These are phyloP conservation scores for Saccopteryx bilineata DNA, from an alignment of 2,113 vertebrate genomes.

Conservation along the genomic window DNA sequence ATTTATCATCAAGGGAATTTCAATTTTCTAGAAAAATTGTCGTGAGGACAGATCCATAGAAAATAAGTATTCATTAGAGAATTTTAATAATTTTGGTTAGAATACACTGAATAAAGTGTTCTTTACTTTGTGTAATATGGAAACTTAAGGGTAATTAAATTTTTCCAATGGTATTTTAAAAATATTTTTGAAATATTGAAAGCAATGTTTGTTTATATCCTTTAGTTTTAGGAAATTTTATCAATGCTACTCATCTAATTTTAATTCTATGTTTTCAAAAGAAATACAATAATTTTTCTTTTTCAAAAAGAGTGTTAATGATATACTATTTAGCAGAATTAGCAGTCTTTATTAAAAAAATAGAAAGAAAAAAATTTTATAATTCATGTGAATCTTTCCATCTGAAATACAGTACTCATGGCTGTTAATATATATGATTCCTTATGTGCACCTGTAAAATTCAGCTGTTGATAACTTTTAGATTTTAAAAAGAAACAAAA, in stretches of 20 bases:
- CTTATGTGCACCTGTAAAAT: neutral
- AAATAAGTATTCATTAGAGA: neutral
- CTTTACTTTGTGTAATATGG: conserved; percentile 29
- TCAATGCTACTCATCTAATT: neutral
- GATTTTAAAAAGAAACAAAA: conserved; percentile 5
- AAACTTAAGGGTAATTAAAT: neutral
- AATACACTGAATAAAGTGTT: neutral
- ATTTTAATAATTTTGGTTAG: neutral
- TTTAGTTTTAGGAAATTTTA: conserved; percentile 63
- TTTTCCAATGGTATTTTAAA: conserved; percentile 63
- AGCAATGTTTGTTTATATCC: neutral
- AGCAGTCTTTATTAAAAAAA: conserved; percentile 34
- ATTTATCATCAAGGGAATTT: neutral
- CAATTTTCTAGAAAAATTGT: conserved; percentile 15
- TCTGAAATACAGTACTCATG: neutral
- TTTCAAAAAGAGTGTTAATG: neutral
- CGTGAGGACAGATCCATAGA: neutral
- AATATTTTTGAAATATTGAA: conserved; percentile 66
- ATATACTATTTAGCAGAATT: neutral
- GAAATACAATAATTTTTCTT: neutral
- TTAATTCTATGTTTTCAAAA: conserved; percentile 21
- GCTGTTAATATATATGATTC: neutral
- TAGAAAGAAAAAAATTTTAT: neutral
- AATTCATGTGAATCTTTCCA: neutral
- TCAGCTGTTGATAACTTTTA: neutral